phyloP scores from a whole-genome alignment of 2,888 invertebrate genomes.

The Artemia sinica region DNA sequence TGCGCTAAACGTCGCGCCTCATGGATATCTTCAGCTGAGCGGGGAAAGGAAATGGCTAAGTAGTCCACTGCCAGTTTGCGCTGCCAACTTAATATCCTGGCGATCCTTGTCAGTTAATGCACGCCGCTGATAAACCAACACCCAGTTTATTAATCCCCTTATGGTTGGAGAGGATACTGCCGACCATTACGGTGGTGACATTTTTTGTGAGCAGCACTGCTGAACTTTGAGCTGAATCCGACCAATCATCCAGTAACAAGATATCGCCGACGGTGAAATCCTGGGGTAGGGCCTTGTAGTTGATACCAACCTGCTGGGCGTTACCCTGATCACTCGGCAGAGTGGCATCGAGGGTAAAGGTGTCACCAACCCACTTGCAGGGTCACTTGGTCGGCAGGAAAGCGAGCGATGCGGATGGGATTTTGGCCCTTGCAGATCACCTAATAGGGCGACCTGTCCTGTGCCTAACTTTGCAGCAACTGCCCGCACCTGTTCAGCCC shows the following conservation, averaged over 20 bases:
- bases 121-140: not conserved
- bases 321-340: too few relatives aligned
- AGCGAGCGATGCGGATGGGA: too few relatives aligned
- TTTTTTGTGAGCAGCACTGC: not conserved
- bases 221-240: not conserved
- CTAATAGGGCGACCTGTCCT: too few relatives aligned
- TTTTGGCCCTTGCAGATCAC: too few relatives aligned
- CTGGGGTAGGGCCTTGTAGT: slow-evolving; percentile 13
- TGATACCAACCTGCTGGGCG: not conserved
- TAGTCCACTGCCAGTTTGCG: slow-evolving; percentile 15
- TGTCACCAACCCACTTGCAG: too few relatives aligned
- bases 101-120: slow-evolving; percentile 18
- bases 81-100: slow-evolving; percentile 11
- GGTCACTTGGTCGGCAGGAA: too few relatives aligned
- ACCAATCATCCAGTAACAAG: slow-evolving; percentile 17
- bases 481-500: too few relatives aligned
- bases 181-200: not conserved
- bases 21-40: not conserved
- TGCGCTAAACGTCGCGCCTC: slow-evolving; percentile 12
- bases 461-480: too few relatives aligned
- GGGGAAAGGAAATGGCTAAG: slow-evolving; percentile 16
- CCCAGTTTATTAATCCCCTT: slow-evolving; percentile 18
- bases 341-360: too few relatives aligned
- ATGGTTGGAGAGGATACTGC: slow-evolving; percentile 15
- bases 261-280: slow-evolving; percentile 16